phyloP scores from a whole-genome alignment of 2,113 vertebrate genomes.

The Clarias macrocephalus region DNA sequence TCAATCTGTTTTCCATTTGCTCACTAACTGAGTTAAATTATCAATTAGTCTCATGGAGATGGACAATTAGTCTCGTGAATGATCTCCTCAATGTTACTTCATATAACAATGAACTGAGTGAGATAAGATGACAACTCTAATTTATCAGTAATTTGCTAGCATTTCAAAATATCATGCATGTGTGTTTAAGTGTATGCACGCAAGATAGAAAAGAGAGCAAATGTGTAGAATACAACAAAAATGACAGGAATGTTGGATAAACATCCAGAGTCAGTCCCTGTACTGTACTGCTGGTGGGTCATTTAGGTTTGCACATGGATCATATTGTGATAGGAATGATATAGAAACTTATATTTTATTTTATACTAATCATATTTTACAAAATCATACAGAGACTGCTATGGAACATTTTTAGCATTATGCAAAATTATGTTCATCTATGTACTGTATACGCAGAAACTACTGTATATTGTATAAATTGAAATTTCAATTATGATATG shows the following conservation, averaged over 20 bases:
- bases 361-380: background rate
- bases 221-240: background rate
- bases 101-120: conserved; percentile 24
- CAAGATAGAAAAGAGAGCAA: background rate
- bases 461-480: too few species aligned
- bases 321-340: too few species aligned
- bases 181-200: background rate
- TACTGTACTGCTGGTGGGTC: too few species aligned
- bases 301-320: too few species aligned
- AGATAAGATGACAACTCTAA: conserved; percentile 22
- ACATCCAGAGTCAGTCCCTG: too few species aligned
- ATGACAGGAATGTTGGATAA: too few species aligned
- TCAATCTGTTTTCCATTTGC: conserved; percentile 34
- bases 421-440: background rate
- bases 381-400: background rate
- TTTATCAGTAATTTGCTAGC: background rate
- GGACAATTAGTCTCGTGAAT: conserved; percentile 31
- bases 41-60: conserved; percentile 39
- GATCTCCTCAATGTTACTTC: conserved; percentile 33
- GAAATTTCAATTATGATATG: background rate
- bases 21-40: conserved; percentile 45
- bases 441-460: too few species aligned
- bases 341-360: background rate
- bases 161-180: background rate
- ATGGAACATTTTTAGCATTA: background rate